These are phyloP conservation scores for Eulemur macaco DNA, from an alignment of 2,113 vertebrate genomes.

Conservation along the genomic window DNA sequence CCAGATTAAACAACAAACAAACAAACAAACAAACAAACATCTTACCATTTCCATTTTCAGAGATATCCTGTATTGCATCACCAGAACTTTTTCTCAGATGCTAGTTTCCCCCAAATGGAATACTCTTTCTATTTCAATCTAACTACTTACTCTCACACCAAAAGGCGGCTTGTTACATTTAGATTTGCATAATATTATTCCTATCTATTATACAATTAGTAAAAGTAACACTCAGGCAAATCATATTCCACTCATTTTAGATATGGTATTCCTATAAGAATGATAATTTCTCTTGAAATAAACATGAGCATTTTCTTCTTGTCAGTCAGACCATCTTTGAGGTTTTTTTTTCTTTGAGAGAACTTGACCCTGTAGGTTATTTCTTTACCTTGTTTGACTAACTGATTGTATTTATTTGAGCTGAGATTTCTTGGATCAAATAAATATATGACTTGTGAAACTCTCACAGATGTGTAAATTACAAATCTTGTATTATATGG, in stretches of 20 bases:
- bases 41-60: not conserved
- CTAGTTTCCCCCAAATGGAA: not conserved
- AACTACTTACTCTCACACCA: not conserved
- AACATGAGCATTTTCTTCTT: not conserved
- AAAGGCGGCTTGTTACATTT: not conserved
- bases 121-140: not conserved
- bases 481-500: not conserved
- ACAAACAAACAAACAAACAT: not conserved
- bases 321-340: not conserved
- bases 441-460: not conserved
- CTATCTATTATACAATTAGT: not conserved
- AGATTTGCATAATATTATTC: not conserved
- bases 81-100: not conserved
- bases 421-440: not conserved
- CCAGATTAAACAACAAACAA: too few species aligned
- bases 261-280: not conserved
- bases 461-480: not conserved
- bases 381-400: conserved; percentile 23
- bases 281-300: not conserved
- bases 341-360: not conserved
- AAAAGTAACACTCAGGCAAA: not conserved
- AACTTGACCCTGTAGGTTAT: not conserved
- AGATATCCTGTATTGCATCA: not conserved
- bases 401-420: not conserved
- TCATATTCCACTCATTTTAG: not conserved